Percentiles rank a stretch among this genome's conserved stretches.
phyloP scores from a whole-genome alignment of 1,140 invertebrate genomes.

The Heliothis virescens region DNA sequence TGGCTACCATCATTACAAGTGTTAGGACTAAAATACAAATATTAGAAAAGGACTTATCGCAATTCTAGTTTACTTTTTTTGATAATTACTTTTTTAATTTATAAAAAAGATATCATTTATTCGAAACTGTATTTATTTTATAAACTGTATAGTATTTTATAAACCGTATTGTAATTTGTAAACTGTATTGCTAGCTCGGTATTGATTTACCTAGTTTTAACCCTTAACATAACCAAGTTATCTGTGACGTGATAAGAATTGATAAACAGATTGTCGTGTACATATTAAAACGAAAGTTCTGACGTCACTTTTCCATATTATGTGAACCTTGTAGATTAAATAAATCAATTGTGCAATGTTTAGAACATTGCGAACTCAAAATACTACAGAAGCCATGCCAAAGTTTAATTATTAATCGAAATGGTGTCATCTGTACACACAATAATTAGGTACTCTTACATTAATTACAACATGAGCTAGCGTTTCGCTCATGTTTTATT shows the following conservation, averaged over 20 bases:
- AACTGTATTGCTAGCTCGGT: not conserved
- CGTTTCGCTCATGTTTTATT: conserved; percentile 8
- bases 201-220: conserved; percentile 9
- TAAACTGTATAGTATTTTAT: too few relatives aligned
- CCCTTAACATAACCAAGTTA: not conserved
- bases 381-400: not conserved
- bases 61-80: too few relatives aligned
- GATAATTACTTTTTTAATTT: too few relatives aligned
- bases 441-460: too few relatives aligned
- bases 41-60: too few relatives aligned
- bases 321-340: not conserved
- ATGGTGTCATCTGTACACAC: too few relatives aligned
- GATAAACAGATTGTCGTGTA: not conserved
- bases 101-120: too few relatives aligned
- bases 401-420: too few relatives aligned
- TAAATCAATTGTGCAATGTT: not conserved
- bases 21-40: too few relatives aligned
- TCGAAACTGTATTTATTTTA: too few relatives aligned
- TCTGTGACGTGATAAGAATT: not conserved
- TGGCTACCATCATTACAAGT: too few relatives aligned
- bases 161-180: too few relatives aligned
- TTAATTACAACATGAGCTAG: not conserved
- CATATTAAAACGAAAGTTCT: conserved; percentile 9
- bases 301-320: not conserved
- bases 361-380: not conserved